Base-by-base conservation (phyloP, 2,888 invertebrate species). In the Aphodius granarius region DNA sequence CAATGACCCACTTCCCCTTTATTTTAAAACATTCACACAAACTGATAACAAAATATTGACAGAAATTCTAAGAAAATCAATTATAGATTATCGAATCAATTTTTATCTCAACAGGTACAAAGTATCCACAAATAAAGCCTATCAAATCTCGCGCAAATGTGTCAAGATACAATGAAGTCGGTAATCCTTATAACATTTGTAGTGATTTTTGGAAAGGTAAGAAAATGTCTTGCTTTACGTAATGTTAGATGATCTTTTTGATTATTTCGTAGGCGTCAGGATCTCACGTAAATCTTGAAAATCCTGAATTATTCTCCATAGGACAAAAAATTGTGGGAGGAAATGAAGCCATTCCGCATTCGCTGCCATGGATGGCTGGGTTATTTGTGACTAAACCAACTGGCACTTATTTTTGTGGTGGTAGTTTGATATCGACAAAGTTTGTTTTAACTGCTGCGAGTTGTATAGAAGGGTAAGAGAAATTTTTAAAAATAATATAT, bases 371-470 rank as follows among this genome's bases (percentile, higher is more conserved):
- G 17, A 16, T 19, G 18, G 72, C 63, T 6, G 63, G 63, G 15
- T 43, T 62, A 17, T 72, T 72, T 17, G 63, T 62, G 3, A 72
- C 63, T 4, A 72, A 63, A 68, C 22, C 68, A 20, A 2, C 18
- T 5, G 86, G 86, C 76, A 78, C 88, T 20, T 89, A 88, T 0
- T 90, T 90, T 84, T 90, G 90, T 76, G 89, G 90, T 0, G 89
- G 89, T 0, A 85, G 89, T 0, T 84, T 90, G 16, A 81, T 90
- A 5, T 86, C 87, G 74, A 84, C 80, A 5, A 85, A 88, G 78
- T 89, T 88, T 88, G 86, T 90, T 72, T 80, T 90, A 64, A 89
- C 89, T 0, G 89, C 89, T 0, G 90, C 90, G 0, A 90, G 90
- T 81, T 90, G 90, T 17, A 20, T 72, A 63, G 72, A 72, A 15